These are phyloP conservation scores for Tigriopus japonicus DNA, from an alignment of 1,140 invertebrate genomes.

Conservation along the genomic window DNA sequence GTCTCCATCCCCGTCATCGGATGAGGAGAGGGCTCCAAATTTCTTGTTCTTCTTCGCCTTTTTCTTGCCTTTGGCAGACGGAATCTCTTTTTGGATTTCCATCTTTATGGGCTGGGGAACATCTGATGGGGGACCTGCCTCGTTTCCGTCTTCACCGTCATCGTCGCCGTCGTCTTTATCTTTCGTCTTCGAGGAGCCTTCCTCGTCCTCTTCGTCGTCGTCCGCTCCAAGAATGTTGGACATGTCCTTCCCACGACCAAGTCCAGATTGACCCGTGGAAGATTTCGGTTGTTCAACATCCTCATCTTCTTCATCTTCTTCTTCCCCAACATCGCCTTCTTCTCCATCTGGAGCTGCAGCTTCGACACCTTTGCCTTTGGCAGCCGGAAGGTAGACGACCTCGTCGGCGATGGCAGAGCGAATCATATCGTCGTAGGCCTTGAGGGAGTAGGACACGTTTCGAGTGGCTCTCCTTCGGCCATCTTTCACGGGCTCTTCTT, in stretches of 20 bases:
- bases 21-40: not conserved
- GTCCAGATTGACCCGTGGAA: not conserved
- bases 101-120: not conserved
- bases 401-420: slow-evolving; percentile 16
- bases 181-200: slow-evolving; percentile 14
- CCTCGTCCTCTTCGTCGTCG: slow-evolving; percentile 15
- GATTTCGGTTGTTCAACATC: slow-evolving; percentile 32
- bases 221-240: slow-evolving; percentile 58
- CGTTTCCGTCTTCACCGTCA: slow-evolving; percentile 3
- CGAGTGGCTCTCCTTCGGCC: slow-evolving; percentile 10
- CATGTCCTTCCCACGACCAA: slow-evolving; percentile 66
- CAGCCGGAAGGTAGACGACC: slow-evolving; percentile 14
- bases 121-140: not conserved
- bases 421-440: slow-evolving; percentile 18
- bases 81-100: slow-evolving; percentile 10
- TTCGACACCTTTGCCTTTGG: slow-evolving; percentile 19
- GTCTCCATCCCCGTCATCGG: slow-evolving; percentile 15
- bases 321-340: slow-evolving; percentile 20
- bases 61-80: slow-evolving; percentile 15
- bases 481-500: not conserved
- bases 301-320: slow-evolving; percentile 35
- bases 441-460: slow-evolving; percentile 14
- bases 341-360: slow-evolving; percentile 20
- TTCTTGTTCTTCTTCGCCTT: slow-evolving; percentile 32
- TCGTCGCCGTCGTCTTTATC: slow-evolving; percentile 17